phyloP scores from a whole-genome alignment of 2,797 vertebrate genomes.

The Spatula versicolor region DNA sequence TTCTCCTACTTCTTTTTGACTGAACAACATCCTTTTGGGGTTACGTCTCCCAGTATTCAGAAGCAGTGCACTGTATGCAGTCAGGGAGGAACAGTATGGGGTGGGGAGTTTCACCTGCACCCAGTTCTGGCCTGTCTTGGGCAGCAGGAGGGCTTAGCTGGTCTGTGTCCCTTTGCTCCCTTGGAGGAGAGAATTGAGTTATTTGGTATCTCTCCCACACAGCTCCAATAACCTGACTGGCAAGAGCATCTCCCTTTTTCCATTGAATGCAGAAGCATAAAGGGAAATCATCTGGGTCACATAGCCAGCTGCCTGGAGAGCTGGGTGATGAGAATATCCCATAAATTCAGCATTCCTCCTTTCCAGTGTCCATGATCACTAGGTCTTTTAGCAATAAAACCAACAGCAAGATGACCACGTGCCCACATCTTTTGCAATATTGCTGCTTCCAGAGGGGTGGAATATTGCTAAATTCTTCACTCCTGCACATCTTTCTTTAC shows the following conservation, averaged over 20 bases:
- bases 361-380: not conserved
- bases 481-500: not conserved
- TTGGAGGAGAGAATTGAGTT: not conserved
- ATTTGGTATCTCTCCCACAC: not conserved
- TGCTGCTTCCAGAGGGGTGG: not conserved
- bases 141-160: accelerated
- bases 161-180: not conserved
- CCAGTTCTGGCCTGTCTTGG: not conserved
- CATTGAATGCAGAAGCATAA: not conserved
- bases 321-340: not conserved
- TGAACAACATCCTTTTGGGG: not conserved
- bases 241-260: not conserved
- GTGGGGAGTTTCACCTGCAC: not conserved
- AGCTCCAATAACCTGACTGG: not conserved
- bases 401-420: accelerated
- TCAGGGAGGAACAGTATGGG: not conserved
- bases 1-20: not conserved
- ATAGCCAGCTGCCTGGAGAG: not conserved
- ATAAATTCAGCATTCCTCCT: not conserved
- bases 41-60: not conserved
- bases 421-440: accelerated
- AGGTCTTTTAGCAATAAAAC: not conserved
- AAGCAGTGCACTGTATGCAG: not conserved
- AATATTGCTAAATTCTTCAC: accelerated
- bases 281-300: not conserved